Evolutionary conservation across 1,140 invertebrate species (phyloP), one percentile per base, ranked within the genome.

Genomic region (Drosophila nebulosa): DNA sequence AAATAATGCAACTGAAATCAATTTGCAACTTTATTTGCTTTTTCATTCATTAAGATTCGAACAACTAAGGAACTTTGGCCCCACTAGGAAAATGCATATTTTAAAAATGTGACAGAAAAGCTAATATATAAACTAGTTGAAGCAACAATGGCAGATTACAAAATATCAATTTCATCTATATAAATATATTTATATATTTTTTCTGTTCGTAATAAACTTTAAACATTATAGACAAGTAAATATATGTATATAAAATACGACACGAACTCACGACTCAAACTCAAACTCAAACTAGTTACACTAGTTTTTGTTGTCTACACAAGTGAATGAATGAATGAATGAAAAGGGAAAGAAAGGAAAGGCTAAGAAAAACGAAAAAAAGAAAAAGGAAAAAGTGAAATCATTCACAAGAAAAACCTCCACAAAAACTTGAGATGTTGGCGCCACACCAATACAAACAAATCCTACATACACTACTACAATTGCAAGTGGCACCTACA

Each of bases 341-440:
- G 36, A n/a, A 14, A 5, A 4, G 3, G 4, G 6, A 14, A 5
- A 3, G n/a, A 42, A 24, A 52, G 46, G 26, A 56, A 59, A 18
- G 21, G 14, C 12, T n/a, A 42, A 24, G 18, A 24, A 62, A 77
- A 72, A 64, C 59, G 72, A 68, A 62, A 69, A 72, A 64, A 59
- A 76, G 64, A 69, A 65, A 73, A 64, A 60, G 10, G 27, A 4
- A 42, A 12, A 50, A 24, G 35, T 51, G 42, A 30, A 79, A 72
- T 52, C 72, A 79, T 68, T 85, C 75, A 78, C 6, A 60, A 79
- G 58, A 68, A 68, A 84, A 83, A 83, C 75, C 74, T 85, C 64
- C 39, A 53, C 60, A 66, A 53, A 85, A 88, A 88, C 66, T 88
- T 83, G 66, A 56, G 64, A 73, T 64, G 57, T 64, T 76, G 69